Percentiles rank a stretch among this genome's conserved stretches.
phyloP scores from a whole-genome alignment of 2,113 vertebrate species.

The Rhineura floridana region DNA sequence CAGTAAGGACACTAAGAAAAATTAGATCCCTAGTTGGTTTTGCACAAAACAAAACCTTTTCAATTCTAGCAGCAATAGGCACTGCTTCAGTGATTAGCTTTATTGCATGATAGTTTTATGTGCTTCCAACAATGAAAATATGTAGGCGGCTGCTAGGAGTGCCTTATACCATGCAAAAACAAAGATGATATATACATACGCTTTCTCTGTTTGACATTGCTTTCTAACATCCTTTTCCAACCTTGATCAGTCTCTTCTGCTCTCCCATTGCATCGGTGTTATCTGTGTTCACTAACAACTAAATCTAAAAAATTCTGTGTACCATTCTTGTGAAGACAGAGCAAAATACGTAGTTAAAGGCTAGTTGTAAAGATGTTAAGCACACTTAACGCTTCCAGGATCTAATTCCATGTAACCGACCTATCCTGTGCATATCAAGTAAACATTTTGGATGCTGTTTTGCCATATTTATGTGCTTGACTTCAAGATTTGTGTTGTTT shows the following conservation, averaged over 20 bases:
- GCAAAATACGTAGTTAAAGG: background rate
- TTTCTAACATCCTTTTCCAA: slow-evolving; percentile 9
- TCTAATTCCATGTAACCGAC: background rate
- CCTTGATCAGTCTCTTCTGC: background rate
- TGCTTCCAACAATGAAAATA: slow-evolving; percentile 26
- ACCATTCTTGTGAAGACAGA: background rate
- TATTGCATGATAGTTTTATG: slow-evolving; percentile 37
- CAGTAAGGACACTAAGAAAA: background rate
- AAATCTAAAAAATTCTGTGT: background rate
- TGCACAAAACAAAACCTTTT: background rate
- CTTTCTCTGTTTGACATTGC: background rate
- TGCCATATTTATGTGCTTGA: slow-evolving; percentile 26
- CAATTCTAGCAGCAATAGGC: background rate
- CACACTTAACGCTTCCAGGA: background rate
- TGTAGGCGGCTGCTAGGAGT: background rate
- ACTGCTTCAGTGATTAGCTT: background rate
- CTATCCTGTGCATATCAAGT: slow-evolving; percentile 16
- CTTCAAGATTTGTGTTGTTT: slow-evolving; percentile 58
- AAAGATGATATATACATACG: background rate
- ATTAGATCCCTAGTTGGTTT: background rate
- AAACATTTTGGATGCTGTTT: slow-evolving; percentile 38
- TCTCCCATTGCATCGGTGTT: slow-evolving; percentile 1
- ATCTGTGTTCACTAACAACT: slow-evolving; percentile 20
- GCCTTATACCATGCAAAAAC: background rate
- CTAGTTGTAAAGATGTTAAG: background rate